phyloP scores from a whole-genome alignment of 2,113 vertebrate species.

The Ifrita kowaldi region DNA sequence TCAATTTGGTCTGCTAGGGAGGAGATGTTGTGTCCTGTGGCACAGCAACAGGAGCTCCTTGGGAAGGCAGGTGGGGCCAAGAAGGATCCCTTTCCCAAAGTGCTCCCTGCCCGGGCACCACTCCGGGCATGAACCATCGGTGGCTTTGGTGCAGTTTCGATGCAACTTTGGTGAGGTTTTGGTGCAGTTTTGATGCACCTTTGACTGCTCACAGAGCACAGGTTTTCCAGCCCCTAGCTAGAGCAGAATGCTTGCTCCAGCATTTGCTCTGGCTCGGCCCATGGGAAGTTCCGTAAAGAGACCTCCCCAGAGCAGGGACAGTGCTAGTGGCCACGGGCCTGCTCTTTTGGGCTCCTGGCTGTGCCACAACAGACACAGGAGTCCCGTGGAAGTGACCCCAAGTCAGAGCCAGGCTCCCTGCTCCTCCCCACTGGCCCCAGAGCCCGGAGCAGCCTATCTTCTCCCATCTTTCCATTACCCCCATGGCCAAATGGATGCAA shows the following conservation, averaged over 20 bases:
- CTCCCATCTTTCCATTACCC: fast-evolving
- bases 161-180: neutral
- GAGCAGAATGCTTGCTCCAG: neutral
- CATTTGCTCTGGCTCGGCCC: neutral
- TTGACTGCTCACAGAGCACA: neutral
- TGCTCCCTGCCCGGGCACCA: fast-evolving
- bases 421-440: neutral
- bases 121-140: fast-evolving
- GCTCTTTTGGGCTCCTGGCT: neutral
- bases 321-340: fast-evolving
- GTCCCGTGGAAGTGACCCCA: neutral
- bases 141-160: neutral
- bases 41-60: neutral
- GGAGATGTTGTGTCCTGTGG: neutral
- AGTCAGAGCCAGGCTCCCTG: neutral
- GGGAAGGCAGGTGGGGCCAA: neutral
- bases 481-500: fast-evolving
- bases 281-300: fast-evolving
- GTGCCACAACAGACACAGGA: fast-evolving
- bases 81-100: neutral
- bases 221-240: neutral
- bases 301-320: neutral
- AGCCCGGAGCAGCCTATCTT: fast-evolving
- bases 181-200: neutral
- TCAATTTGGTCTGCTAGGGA: too few relatives aligned